Percentiles rank a stretch among this genome's conserved stretches.
These are phyloP conservation scores for Apteryx owenii DNA, from an alignment of 2,113 vertebrate genomes.

Conservation along the genomic window DNA sequence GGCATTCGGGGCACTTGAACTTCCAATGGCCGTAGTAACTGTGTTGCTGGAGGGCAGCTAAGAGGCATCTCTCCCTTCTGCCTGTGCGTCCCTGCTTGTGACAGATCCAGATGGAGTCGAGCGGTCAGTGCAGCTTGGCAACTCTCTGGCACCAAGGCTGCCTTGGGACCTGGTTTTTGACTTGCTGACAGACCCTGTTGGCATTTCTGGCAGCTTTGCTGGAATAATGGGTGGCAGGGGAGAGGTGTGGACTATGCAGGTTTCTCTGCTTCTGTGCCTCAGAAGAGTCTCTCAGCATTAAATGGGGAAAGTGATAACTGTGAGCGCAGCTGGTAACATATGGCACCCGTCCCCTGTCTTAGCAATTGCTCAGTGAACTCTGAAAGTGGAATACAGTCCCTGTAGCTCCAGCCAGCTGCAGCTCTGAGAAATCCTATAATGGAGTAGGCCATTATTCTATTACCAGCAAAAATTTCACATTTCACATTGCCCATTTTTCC, in stretches of 20 bases:
- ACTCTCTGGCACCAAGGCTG: background rate
- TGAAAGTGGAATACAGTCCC: slow-evolving; percentile 52
- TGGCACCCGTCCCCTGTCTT: slow-evolving; percentile 66
- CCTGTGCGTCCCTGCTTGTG: fast-evolving
- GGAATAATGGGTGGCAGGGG: background rate
- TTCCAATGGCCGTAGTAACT: fast-evolving
- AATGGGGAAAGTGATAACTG: background rate
- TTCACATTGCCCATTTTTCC: background rate
- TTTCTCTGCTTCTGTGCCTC: background rate
- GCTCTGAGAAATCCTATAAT: background rate
- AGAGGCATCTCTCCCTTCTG: background rate
- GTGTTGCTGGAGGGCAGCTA: background rate
- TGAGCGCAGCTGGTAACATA: slow-evolving; percentile 69
- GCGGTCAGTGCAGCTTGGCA: background rate
- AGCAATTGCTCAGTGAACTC: slow-evolving; percentile 73
- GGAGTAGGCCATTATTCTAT: background rate
- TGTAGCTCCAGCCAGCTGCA: slow-evolving; percentile 67
- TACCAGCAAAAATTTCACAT: background rate
- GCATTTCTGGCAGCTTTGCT: slow-evolving; percentile 27
- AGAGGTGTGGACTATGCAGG: background rate
- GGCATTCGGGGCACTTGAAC: background rate
- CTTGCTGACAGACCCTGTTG: background rate
- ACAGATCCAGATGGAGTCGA: fast-evolving
- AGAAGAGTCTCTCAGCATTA: background rate
- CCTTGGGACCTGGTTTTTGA: background rate